A percentile compares a stretch with the other conserved stretches of the same genome.
Evolutionary conservation across 2,113 vertebrate genomes (phyloP).

Genomic region (Tympanuchus pallidicinctus): DNA sequence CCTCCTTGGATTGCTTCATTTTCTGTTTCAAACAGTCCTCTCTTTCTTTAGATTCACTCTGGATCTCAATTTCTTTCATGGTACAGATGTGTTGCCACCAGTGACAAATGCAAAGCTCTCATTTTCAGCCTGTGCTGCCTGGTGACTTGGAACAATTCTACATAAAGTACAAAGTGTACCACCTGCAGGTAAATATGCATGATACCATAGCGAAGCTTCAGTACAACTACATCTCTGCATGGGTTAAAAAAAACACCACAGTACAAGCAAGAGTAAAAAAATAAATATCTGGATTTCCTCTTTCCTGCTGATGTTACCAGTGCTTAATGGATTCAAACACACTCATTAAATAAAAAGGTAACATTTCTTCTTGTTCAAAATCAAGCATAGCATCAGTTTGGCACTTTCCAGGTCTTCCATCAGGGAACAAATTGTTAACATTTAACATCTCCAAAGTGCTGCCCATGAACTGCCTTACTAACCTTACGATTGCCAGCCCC

Average conservation of each 20-base stretch:
- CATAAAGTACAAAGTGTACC: background rate
- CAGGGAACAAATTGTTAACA: background rate
- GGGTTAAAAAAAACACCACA: background rate
- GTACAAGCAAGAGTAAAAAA: constrained; percentile 12
- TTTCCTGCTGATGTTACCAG: background rate
- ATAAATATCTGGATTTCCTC: background rate
- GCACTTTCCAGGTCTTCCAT: background rate
- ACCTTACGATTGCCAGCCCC: background rate
- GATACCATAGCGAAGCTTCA: constrained; percentile 5
- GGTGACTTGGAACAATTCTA: constrained; percentile 2
- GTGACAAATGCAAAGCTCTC: background rate
- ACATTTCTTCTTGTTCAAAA: constrained; percentile 2
- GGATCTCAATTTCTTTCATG: background rate
- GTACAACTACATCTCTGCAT: background rate
- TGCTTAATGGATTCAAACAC: background rate
- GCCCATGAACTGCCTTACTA: background rate
- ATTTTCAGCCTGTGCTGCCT: background rate
- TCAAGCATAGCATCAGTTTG: background rate
- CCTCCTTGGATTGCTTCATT: background rate
- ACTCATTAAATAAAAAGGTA: constrained; percentile 1
- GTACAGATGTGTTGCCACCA: background rate
- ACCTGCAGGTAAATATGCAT: constrained; percentile 1
- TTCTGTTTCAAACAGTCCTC: constrained; percentile 18
- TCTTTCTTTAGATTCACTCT: background rate
- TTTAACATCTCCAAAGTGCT: background rate